Percentiles rank a stretch among this genome's conserved stretches.
Evolutionary conservation across 2,797 vertebrate species (phyloP).

Genomic region (Momotus momota): DNA sequence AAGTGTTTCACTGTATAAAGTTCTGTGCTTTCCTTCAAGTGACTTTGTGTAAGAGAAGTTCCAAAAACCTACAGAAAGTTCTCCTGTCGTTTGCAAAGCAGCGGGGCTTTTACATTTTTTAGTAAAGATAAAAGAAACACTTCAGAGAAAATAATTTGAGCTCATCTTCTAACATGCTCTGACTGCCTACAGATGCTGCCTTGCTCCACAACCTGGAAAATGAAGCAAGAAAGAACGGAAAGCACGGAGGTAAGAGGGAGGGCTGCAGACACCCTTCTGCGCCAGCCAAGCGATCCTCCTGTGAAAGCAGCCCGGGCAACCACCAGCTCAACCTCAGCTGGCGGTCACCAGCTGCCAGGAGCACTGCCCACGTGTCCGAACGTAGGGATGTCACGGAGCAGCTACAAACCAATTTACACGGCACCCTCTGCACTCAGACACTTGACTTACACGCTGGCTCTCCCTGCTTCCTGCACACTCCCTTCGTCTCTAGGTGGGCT

Average conservation of each 20-base stretch:
- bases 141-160: not conserved
- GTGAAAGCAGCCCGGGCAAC: not conserved
- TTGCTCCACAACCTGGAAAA: not conserved
- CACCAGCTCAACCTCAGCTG: not conserved
- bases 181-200: not conserved
- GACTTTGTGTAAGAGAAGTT: not conserved
- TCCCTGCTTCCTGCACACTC: not conserved
- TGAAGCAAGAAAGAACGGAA: not conserved
- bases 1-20: not conserved
- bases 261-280: not conserved
- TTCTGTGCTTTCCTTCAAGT: not conserved
- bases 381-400: not conserved
- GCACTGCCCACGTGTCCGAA: not conserved
- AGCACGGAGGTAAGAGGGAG: not conserved
- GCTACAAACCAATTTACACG: accelerated
- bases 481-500: not conserved
- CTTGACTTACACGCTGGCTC: too few species aligned
- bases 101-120: not conserved
- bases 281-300: not conserved
- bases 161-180: not conserved
- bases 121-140: not conserved
- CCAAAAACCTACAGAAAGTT: not conserved
- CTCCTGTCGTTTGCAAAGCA: not conserved
- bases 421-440: not conserved
- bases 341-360: not conserved